These are phyloP conservation scores for Xenopus borealis DNA, from an alignment of 2,113 vertebrate species.

Conservation along the genomic window DNA sequence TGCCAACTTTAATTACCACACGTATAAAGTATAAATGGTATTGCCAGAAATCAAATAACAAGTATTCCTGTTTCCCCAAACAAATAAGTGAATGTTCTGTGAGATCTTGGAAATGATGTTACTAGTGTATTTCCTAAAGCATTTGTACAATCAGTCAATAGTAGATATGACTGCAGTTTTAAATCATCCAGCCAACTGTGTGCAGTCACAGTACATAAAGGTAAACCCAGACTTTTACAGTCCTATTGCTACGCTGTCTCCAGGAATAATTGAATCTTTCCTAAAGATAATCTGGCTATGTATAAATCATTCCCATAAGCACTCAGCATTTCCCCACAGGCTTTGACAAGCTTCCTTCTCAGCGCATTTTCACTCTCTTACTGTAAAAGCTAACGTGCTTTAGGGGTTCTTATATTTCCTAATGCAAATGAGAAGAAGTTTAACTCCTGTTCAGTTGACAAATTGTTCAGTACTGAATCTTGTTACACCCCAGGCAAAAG, in stretches of 20 bases:
- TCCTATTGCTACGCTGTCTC: slow-evolving; percentile 48
- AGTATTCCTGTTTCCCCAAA: too few species aligned
- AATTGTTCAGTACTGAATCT: too few species aligned
- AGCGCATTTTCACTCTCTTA: slow-evolving; percentile 55
- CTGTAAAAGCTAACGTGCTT: slow-evolving; percentile 62
- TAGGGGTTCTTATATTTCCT: slow-evolving; percentile 56
- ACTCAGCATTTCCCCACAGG: slow-evolving; percentile 66
- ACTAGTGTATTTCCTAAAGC: too few species aligned
- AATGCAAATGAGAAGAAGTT: slow-evolving; percentile 59
- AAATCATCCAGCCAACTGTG: not conserved
- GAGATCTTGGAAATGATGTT: too few species aligned
- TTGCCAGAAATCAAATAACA: too few species aligned
- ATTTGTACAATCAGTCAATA: too few species aligned
- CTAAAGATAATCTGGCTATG: slow-evolving; percentile 60
- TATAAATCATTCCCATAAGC: slow-evolving; percentile 67
- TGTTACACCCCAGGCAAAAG: too few species aligned
- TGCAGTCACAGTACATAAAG: not conserved
- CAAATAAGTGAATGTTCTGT: too few species aligned
- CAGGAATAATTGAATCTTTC: slow-evolving; percentile 58
- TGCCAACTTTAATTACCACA: too few species aligned
- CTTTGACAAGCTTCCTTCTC: slow-evolving; percentile 60
- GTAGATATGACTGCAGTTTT: too few species aligned
- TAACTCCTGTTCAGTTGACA: slow-evolving; percentile 35
- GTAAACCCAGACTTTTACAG: slow-evolving; percentile 30
- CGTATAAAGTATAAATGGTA: too few species aligned